A percentile compares a stretch with the other conserved stretches of the same genome.
Conservation (phyloP, 2,113 vertebrate species). For the Hippocampus abdominalis region DNA sequence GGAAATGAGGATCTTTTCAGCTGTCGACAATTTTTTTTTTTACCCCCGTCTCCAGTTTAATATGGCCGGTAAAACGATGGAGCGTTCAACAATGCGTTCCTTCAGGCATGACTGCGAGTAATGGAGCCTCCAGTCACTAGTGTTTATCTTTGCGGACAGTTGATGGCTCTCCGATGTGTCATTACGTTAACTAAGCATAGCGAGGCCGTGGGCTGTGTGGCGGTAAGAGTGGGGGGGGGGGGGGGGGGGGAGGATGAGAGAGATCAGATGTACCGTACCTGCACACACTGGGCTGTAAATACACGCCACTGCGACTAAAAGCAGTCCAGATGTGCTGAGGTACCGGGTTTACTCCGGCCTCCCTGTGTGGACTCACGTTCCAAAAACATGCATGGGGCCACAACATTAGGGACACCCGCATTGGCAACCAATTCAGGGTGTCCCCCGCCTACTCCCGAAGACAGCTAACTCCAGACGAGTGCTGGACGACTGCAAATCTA, state of each 20-base stretch:
- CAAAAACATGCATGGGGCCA: too few species aligned
- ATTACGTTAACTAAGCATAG: constrained; percentile 63
- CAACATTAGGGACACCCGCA: constrained; percentile 5
- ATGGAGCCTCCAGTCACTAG: constrained; percentile 61
- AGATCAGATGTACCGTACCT: constrained; percentile 1
- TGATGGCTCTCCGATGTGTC: constrained; percentile 64
- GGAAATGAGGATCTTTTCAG: neutral
- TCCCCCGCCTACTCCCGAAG: too few species aligned
- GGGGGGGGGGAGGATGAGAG: constrained; percentile 5
- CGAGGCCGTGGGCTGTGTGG: constrained; percentile 21
- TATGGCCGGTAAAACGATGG: constrained; percentile 43
- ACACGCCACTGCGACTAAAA: constrained; percentile 18
- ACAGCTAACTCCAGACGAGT: too few species aligned
- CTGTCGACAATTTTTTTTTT: neutral
- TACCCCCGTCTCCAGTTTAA: constrained; percentile 4
- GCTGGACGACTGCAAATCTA: neutral
- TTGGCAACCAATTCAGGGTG: too few species aligned
- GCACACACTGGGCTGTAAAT: neutral
- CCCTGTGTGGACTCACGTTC: too few species aligned
- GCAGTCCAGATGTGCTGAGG: too few species aligned
- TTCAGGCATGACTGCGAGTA: constrained; percentile 59
- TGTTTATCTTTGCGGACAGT: constrained; percentile 68
- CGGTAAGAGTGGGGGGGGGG: constrained; percentile 22
- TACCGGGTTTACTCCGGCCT: too few species aligned
- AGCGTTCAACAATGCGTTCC: constrained; percentile 35